Percentiles rank a stretch among this genome's conserved stretches.
Evolutionary conservation across 2,888 invertebrate genomes (phyloP).

Genomic region (Drosophila subquinaria): DNA sequence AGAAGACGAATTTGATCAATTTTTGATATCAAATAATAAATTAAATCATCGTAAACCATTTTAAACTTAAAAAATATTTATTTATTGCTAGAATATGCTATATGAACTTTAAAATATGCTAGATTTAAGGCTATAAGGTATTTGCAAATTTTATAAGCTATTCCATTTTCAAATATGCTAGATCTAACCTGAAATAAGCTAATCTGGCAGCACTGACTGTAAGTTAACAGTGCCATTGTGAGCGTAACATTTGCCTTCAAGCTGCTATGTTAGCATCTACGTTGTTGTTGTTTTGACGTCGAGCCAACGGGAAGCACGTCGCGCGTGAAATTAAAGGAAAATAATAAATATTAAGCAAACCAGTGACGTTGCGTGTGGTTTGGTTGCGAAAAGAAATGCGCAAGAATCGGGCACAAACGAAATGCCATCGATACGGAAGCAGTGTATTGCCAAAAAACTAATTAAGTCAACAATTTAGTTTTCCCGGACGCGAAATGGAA

Average conservation of each 20-base stretch:
- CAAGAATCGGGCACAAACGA: constrained; percentile 20
- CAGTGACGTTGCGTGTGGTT: constrained; percentile 38
- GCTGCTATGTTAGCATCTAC: constrained; percentile 8
- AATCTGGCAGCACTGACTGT: too few species aligned
- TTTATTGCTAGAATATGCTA: too few species aligned
- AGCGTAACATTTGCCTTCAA: constrained; percentile 17
- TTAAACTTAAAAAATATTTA: too few species aligned
- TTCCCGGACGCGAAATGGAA: constrained; percentile 37
- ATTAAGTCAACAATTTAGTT: constrained; percentile 37
- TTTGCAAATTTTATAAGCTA: too few species aligned
- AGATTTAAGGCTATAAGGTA: too few species aligned
- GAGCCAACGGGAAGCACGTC: constrained; percentile 42
- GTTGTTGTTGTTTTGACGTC: constrained; percentile 59
- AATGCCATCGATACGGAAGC: constrained; percentile 14
- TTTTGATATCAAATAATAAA: too few species aligned
- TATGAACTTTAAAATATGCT: too few species aligned
- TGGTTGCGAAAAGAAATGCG: constrained; percentile 37
- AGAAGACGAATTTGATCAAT: too few species aligned
- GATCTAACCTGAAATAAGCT: too few species aligned
- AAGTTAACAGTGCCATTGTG: constrained; percentile 40
- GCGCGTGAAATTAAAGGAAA: constrained; percentile 45
- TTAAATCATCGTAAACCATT: too few species aligned
- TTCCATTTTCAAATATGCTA: too few species aligned
- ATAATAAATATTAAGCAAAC: constrained; percentile 34
- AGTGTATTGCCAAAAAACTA: constrained; percentile 19